Evolutionary conservation across 2,113 vertebrate species (phyloP).

Genomic region (Microtus pennsylvanicus): DNA sequence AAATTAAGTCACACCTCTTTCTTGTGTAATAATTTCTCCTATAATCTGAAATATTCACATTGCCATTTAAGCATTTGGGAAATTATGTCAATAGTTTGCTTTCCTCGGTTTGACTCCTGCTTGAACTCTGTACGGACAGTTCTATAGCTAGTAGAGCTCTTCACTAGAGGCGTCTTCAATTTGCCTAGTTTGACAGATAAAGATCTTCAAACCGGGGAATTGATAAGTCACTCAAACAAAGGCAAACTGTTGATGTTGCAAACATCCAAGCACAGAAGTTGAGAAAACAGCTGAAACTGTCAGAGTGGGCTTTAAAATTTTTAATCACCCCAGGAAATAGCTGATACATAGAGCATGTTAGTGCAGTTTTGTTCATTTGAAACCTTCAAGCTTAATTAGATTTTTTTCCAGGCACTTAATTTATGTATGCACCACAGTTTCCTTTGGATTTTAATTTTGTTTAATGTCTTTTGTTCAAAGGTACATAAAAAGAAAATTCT

Average conservation of each 20-base stretch:
- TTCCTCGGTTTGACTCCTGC: constrained; percentile 48
- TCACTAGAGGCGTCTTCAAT: constrained; percentile 40
- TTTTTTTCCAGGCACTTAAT: constrained; percentile 49
- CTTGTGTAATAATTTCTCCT: constrained; percentile 64
- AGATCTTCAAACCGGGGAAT: neutral
- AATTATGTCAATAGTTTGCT: constrained; percentile 65
- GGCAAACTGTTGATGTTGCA: constrained; percentile 66
- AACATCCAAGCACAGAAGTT: constrained; percentile 59
- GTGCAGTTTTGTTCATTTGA: constrained; percentile 60
- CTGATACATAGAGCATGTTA: constrained; percentile 54
- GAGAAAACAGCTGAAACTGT: constrained; percentile 59
- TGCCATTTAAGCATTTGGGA: constrained; percentile 68
- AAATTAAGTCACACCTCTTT: constrained; percentile 56
- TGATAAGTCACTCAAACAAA: constrained; percentile 51
- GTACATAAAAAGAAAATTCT: constrained; percentile 47
- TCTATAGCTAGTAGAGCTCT: constrained; percentile 54
- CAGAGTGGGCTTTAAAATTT: constrained; percentile 10
- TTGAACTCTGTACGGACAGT: constrained; percentile 50
- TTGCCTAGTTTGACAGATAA: constrained; percentile 61
- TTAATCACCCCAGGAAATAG: constrained; percentile 55
- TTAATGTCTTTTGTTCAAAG: constrained; percentile 70
- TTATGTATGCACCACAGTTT: constrained; percentile 63
- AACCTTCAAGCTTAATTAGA: constrained; percentile 41
- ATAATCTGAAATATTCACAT: constrained; percentile 37
- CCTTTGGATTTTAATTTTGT: constrained; percentile 73